Conservation (phyloP, 2,888 invertebrate species). For the Hyalella azteca region DNA sequence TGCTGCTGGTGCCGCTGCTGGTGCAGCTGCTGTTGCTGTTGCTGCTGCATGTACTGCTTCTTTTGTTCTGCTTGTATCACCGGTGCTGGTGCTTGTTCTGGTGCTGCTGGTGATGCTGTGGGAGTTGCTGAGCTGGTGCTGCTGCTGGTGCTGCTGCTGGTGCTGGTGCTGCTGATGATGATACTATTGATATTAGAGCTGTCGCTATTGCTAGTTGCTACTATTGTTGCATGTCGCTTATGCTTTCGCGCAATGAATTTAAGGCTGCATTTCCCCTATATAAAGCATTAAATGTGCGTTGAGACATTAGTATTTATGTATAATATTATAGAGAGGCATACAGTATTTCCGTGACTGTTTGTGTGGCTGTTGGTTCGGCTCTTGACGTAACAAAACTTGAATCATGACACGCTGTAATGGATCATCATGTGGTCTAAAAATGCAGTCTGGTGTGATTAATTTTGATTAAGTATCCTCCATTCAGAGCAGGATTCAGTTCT, state of each 20-base stretch:
- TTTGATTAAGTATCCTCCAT: no score
- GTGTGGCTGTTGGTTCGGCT: no score
- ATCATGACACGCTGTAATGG: no score
- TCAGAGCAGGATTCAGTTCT: no score
- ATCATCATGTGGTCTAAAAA: no score
- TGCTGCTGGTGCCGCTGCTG: not conserved
- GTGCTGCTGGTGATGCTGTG: not conserved
- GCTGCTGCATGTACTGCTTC: not conserved
- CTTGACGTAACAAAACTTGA: no score
- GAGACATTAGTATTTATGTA: no score
- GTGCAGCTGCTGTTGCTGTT: not conserved
- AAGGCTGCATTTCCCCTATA: not conserved
- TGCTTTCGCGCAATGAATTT: not conserved
- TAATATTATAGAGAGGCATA: no score
- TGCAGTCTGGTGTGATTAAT: no score
- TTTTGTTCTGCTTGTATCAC: not conserved
- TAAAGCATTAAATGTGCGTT: no score
- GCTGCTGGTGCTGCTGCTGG: not conserved
- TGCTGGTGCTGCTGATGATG: not conserved
- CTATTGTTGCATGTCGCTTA: not conserved
- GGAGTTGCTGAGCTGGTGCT: not conserved
- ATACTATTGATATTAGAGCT: not conserved
- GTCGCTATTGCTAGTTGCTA: not conserved
- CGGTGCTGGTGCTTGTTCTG: not conserved
- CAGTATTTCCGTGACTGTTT: no score